Base-by-base conservation (phyloP, 2,888 invertebrate species). In the Hetaerina titia region DNA sequence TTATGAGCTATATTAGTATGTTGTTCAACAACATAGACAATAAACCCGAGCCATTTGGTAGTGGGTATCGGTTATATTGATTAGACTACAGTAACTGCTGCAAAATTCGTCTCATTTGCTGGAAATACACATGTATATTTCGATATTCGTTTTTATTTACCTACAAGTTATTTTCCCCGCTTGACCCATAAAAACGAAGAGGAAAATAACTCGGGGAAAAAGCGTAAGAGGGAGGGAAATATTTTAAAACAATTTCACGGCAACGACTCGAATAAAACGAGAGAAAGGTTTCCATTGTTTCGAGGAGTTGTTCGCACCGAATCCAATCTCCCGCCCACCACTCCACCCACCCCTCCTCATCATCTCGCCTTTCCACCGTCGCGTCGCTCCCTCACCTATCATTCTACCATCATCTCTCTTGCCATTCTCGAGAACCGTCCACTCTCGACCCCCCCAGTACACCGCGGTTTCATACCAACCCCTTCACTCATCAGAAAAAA, bases 231-330 rank as follows among this genome's bases (percentile, higher is more conserved):
- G n/a, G 19, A 22, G 11, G n/a, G 69, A 81, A 22, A 74, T 81
- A 81, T 31, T 81, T 81, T 81, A 81, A 81, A 81, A 81, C 81
- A 81, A 81, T 81, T 81, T 69, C 25, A 31, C 81, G 81, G 81
- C 81, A 13, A 31, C 81, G 31, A 81, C 81, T 31, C 25, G 81
- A 81, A 81, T 13, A 31, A 69, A 19, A 69, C 9, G 9, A 22
- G 81, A 81, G 15, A 81, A 81, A 15, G 25, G 1, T 81, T 15
- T 9, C 81, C 31, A 81, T 81, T 81, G 81, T 81, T 81, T 81
- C 13, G 81, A 81, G 31, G 25, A 81, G 81, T 81, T 81, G 81
- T 89, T 88, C 56, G 1, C 88, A 19, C 88, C 22, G 17, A 88
- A 45, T 88, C 88, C 56, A 19, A 57, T 22, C 57, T 89, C 89